Percentiles rank a stretch among this genome's conserved stretches.
Conservation (phyloP, 2,113 vertebrate genomes). For the Mirounga angustirostris region DNA sequence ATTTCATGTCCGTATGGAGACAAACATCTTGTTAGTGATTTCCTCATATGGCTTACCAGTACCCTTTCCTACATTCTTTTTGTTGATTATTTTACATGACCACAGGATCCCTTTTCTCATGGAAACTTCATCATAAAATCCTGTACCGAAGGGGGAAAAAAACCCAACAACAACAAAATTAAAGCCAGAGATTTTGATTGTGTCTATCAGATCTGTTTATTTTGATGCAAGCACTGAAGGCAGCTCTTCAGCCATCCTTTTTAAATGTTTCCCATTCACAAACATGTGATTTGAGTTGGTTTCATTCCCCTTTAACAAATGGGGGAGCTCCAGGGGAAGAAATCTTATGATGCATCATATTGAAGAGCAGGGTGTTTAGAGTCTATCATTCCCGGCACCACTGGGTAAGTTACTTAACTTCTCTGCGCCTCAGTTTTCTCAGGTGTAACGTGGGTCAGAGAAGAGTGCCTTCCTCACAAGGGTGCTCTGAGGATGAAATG, state of each 20-base stretch:
- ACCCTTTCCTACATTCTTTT: slow-evolving; percentile 69
- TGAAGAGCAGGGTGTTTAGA: not conserved
- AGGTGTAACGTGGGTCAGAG: not conserved
- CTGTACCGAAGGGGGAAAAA: not conserved
- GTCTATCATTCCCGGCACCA: not conserved
- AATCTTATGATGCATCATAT: not conserved
- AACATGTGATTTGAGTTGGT: slow-evolving; percentile 47
- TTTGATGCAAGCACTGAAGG: slow-evolving; percentile 66
- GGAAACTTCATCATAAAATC: slow-evolving; percentile 82
- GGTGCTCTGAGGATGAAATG: not conserved
- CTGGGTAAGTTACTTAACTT: not conserved
- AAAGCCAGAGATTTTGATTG: slow-evolving; percentile 75
- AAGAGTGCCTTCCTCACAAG: not conserved
- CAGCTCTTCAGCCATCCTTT: slow-evolving; percentile 24
- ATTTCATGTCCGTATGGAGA: slow-evolving; percentile 33
- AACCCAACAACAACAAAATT: slow-evolving; percentile 69
- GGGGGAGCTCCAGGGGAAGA: not conserved
- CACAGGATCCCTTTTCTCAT: slow-evolving; percentile 80
- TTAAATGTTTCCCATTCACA: slow-evolving; percentile 28
- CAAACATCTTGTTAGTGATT: slow-evolving; percentile 74
- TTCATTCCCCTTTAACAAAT: not conserved
- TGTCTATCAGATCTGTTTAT: slow-evolving; percentile 76
- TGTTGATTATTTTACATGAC: slow-evolving; percentile 81
- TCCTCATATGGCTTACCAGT: slow-evolving; percentile 76
- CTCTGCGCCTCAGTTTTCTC: not conserved